These are phyloP conservation scores for Eptatretus burgeri DNA, from an alignment of 2,113 vertebrate species.

Conservation along the genomic window DNA sequence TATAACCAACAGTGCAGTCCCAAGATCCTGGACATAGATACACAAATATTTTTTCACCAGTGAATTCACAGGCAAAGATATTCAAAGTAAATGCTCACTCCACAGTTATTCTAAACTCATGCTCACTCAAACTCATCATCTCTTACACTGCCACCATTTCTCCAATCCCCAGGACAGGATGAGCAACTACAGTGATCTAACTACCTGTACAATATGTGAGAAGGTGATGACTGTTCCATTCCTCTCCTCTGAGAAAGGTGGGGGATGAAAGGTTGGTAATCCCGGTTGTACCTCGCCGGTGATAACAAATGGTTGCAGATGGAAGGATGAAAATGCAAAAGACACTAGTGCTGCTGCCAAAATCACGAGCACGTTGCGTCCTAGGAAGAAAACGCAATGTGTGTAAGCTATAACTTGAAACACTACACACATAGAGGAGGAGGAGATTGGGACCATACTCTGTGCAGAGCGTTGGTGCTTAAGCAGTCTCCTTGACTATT, in stretches of 20 bases:
- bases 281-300: constrained; percentile 36
- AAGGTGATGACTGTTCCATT: constrained; percentile 38
- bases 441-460: too few relatives aligned
- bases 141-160: too few relatives aligned
- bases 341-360: constrained; percentile 38
- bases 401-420: too few relatives aligned
- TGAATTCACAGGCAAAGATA: too few relatives aligned
- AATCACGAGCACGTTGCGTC: constrained; percentile 52
- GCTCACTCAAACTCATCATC: too few relatives aligned
- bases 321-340: constrained; percentile 32
- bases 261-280: constrained; percentile 26
- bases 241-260: constrained; percentile 24
- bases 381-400: constrained; percentile 13
- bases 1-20: constrained; percentile 43
- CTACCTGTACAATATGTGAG: constrained; percentile 24
- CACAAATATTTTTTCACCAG: too few relatives aligned
- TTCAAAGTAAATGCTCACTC: too few relatives aligned
- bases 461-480: too few relatives aligned
- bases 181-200: not conserved
- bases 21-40: constrained; percentile 27
- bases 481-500: too few relatives aligned
- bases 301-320: constrained; percentile 30
- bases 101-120: too few relatives aligned
- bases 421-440: too few relatives aligned
- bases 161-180: too few relatives aligned